Evolutionary conservation across 1,140 invertebrate genomes (phyloP), one percentile per base, ranked within the genome.

Genomic region (Megathymus violae): DNA sequence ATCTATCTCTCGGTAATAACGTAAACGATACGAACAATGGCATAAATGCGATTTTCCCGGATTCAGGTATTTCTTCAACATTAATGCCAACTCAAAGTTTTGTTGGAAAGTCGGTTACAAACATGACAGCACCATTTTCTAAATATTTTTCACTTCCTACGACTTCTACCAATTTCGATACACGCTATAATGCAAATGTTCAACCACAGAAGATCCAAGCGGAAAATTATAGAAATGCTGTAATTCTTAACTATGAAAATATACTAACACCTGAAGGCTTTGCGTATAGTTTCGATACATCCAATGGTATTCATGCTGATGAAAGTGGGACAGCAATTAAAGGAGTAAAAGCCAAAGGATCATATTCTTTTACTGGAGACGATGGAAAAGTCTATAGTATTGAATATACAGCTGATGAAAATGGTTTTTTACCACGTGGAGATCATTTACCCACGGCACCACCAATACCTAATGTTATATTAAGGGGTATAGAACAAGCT

Each of bases 381-480:
- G 93, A 94, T 85, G 94, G 94, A 36, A 90, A 93, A 74, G 79
- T 91, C 6, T 94, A 94, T 62, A 91, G 82, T 7, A 92, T 96
- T 41, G 93, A 93, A 48, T 97, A 97, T 78, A 94, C 93, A 36
- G 93, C 93, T 46, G 93, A 94, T 71, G 91, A 92, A 75, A 92
- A 93, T 71, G 93, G 93, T 19, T 94, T 93, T 74, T 83, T 87
- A 67, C 91, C 93, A 1, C 81, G 86, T 56, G 96, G 96, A 31
- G 95, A 95, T 71, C 96, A 97, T 91, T 92, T 97, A 61, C 96
- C 96, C 14, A 96, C 95, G 0, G 94, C 96, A 54, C 92, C 92
- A 7, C 92, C 92, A 4, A 81, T 92, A 56, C 92, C 92, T 51
- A 76, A 85, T 43, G 92, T 72, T 10, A 92, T 92, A 71, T 82